These are phyloP conservation scores for Hyphantria cunea DNA, from an alignment of 1,140 invertebrate genomes.

Conservation along the genomic window DNA sequence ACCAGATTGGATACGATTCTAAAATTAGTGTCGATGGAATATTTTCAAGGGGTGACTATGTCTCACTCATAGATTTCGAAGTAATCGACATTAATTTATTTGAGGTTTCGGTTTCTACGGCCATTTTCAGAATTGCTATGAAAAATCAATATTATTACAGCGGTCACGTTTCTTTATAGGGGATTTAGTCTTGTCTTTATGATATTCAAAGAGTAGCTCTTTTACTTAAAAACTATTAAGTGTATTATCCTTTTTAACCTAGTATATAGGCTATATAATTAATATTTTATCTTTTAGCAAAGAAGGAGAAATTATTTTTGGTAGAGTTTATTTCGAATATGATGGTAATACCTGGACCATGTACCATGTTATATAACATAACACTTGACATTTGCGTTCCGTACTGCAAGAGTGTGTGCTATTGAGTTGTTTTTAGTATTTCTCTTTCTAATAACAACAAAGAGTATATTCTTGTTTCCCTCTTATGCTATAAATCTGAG, in stretches of 20 bases:
- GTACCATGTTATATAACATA: conserved; percentile 5
- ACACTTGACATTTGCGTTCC: conserved; percentile 4
- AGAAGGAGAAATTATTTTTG: too few relatives aligned
- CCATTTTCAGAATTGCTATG: conserved; percentile 37
- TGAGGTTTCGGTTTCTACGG: conserved; percentile 8
- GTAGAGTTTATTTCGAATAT: not conserved
- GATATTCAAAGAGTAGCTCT: too few relatives aligned
- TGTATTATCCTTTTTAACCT: too few relatives aligned
- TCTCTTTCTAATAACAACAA: not conserved
- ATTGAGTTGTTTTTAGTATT: conserved; percentile 3
- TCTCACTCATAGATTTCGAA: conserved; percentile 2
- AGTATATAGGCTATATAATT: too few relatives aligned
- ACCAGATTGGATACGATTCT: too few relatives aligned
- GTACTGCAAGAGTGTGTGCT: not conserved
- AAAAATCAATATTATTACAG: conserved; percentile 49
- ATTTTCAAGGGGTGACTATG: not conserved
- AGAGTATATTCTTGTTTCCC: not conserved
- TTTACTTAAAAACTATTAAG: too few relatives aligned
- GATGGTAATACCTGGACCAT: not conserved
- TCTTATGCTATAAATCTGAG: conserved; percentile 3
- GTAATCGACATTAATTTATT: conserved; percentile 20
- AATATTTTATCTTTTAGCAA: too few relatives aligned
- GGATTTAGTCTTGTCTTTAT: too few relatives aligned
- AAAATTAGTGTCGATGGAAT: not conserved
- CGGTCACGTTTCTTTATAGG: not conserved